Conservation (phyloP, 2,888 invertebrate genomes). For the Chirona hameri region DNA sequence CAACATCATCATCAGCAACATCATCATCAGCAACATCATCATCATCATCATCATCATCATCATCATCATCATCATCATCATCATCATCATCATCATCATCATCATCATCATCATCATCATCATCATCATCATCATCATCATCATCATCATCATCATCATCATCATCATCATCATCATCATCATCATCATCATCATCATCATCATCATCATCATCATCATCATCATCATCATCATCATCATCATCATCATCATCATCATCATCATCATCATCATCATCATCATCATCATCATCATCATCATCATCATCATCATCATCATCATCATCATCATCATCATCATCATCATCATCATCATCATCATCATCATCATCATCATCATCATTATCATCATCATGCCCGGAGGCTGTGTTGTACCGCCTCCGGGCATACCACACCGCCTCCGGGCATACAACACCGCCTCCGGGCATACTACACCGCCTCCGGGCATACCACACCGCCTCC, state of each 20-base stretch:
- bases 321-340: slow-evolving; percentile 11
- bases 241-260: slow-evolving; percentile 22
- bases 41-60: slow-evolving; percentile 22
- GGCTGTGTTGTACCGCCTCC: too few species aligned
- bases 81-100: slow-evolving; percentile 22
- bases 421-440: too few species aligned
- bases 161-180: slow-evolving; percentile 22
- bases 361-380: slow-evolving; percentile 22
- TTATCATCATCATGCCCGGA: too few species aligned
- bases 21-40: too few species aligned
- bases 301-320: slow-evolving; percentile 22
- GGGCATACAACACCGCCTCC: too few species aligned
- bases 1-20: too few species aligned
- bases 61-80: slow-evolving; percentile 22
- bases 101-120: slow-evolving; percentile 22
- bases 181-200: slow-evolving; percentile 22
- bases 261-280: slow-evolving; percentile 11
- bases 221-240: slow-evolving; percentile 22
- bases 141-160: slow-evolving; percentile 22
- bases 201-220: slow-evolving; percentile 22
- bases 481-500: too few species aligned
- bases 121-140: slow-evolving; percentile 22
- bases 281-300: slow-evolving; percentile 22
- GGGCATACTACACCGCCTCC: too few species aligned
- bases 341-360: slow-evolving; percentile 22